Evolutionary conservation across 2,113 vertebrate genomes (phyloP).

Genomic region (Pipra filicauda): DNA sequence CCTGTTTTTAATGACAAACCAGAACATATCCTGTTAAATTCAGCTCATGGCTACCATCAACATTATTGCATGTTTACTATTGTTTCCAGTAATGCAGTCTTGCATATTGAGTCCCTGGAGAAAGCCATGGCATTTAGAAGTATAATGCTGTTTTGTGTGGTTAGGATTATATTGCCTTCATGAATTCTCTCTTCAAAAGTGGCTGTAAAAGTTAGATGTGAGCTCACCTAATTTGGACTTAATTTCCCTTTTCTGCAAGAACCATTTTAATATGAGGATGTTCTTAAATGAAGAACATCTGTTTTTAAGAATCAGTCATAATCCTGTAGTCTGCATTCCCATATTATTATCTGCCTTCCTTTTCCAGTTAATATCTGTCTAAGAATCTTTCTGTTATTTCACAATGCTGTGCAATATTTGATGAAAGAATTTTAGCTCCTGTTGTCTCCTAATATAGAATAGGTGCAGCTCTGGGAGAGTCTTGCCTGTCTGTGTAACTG

Average conservation of each 20-base stretch:
- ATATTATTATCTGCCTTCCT: not conserved
- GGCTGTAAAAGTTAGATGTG: not conserved
- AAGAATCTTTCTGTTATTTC: not conserved
- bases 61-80: not conserved
- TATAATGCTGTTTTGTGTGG: not conserved
- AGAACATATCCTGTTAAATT: not conserved
- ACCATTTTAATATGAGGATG: not conserved
- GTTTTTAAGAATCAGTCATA: not conserved
- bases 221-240: not conserved
- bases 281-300: not conserved
- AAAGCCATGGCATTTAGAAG: not conserved
- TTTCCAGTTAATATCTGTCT: not conserved
- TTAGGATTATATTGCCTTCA: not conserved
- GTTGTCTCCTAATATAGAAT: not conserved
- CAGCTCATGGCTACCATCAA: not conserved
- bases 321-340: not conserved
- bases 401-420: not conserved
- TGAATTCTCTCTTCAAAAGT: not conserved
- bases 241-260: not conserved
- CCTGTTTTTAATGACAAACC: not conserved
- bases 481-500: not conserved
- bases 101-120: not conserved
- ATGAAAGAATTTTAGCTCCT: not conserved
- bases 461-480: not conserved
- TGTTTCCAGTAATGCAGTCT: not conserved